Conservation (phyloP, 2,888 invertebrate species). For the Nymphalis urticae region DNA sequence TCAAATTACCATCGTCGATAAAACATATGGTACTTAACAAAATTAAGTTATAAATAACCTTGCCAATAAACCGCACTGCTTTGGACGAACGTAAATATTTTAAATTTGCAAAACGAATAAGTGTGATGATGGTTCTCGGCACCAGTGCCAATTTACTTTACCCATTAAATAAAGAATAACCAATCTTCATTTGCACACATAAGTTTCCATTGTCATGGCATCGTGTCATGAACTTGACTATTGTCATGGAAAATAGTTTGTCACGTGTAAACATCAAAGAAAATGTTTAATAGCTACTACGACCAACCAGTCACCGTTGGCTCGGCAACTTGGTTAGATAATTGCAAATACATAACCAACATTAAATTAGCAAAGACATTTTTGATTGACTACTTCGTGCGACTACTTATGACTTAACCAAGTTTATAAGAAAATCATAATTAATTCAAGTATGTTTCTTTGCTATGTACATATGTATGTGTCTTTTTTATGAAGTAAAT, state of each 20-base stretch:
- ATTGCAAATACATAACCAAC: slow-evolving; percentile 31
- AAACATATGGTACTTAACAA: slow-evolving; percentile 21
- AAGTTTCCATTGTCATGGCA: slow-evolving; percentile 60
- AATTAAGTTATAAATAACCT: slow-evolving; percentile 45
- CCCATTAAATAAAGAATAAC: slow-evolving; percentile 63
- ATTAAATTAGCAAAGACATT: slow-evolving; percentile 6
- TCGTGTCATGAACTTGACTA: slow-evolving; percentile 55
- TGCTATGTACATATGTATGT: not conserved
- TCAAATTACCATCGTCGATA: slow-evolving; percentile 26
- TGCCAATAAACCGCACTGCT: slow-evolving; percentile 41
- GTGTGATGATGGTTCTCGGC: slow-evolving; percentile 51
- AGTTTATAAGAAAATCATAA: not conserved
- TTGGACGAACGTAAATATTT: slow-evolving; percentile 45
- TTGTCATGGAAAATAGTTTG: slow-evolving; percentile 44
- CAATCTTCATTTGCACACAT: slow-evolving; percentile 53
- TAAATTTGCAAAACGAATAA: slow-evolving; percentile 59
- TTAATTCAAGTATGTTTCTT: not conserved
- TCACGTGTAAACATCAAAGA: slow-evolving; percentile 58
- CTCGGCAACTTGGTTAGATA: slow-evolving; percentile 38
- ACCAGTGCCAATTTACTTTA: slow-evolving; percentile 65
- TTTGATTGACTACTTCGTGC: not conserved
- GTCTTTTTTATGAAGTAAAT: not conserved
- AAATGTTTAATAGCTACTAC: slow-evolving; percentile 47
- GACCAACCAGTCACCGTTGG: slow-evolving; percentile 41
- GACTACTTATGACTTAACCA: not conserved